Conservation (phyloP, 2,888 invertebrate species). For the Lasioglossum zephyrum region DNA sequence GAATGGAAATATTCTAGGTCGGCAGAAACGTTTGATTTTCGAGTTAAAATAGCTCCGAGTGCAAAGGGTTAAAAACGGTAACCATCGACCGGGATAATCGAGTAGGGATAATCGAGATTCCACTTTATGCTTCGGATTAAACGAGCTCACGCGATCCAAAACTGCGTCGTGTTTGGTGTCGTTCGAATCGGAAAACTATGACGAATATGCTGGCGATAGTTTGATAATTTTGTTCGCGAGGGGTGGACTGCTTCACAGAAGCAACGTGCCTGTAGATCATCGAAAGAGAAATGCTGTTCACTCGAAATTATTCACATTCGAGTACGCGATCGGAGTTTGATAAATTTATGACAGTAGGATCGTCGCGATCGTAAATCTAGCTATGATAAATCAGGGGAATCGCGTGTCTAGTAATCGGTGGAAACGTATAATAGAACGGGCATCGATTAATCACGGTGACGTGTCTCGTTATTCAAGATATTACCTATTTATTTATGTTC, state of each 20-base stretch:
- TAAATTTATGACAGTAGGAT: slow-evolving; percentile 1
- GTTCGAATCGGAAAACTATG: not conserved
- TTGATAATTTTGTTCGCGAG: too few relatives aligned
- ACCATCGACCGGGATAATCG: not conserved
- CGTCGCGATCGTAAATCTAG: not conserved
- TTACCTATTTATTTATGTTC: not conserved
- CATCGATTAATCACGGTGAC: slow-evolving; percentile 53
- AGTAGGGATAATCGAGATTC: not conserved
- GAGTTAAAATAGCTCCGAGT: too few relatives aligned
- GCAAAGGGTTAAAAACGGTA: too few relatives aligned
- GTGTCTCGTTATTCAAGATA: slow-evolving; percentile 45
- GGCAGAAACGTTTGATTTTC: too few relatives aligned
- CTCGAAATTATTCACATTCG: not conserved
- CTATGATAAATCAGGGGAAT: slow-evolving; percentile 55
- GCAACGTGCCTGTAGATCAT: not conserved
- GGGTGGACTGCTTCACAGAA: not conserved
- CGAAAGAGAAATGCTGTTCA: not conserved
- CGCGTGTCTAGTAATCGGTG: slow-evolving; percentile 22
- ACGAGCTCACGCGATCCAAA: not conserved
- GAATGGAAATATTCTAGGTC: too few relatives aligned
- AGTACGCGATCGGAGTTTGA: not conserved
- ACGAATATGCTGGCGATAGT: not conserved
- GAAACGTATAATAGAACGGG: slow-evolving; percentile 49
- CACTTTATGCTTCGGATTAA: not conserved
- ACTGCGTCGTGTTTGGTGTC: not conserved